Conservation (phyloP, 2,888 invertebrate species). For the Exephanes ischioxanthus region DNA sequence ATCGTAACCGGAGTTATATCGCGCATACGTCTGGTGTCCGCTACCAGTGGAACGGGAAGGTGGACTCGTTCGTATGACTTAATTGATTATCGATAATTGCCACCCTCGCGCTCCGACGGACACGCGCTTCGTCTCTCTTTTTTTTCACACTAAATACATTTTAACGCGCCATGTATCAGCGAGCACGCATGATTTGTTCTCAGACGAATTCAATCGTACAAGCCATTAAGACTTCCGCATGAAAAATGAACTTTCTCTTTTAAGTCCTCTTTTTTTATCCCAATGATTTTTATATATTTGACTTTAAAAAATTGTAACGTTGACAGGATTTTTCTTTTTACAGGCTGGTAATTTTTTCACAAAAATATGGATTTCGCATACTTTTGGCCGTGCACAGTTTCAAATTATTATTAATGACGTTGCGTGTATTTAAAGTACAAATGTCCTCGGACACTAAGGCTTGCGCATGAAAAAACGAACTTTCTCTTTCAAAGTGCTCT, state of each 20-base stretch:
- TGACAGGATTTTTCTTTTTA: too few species aligned
- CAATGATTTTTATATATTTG: too few species aligned
- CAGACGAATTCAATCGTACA: not conserved
- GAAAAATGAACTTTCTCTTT: not conserved
- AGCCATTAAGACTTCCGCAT: not conserved
- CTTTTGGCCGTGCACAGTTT: not conserved
- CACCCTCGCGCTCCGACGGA: slow-evolving; percentile 23
- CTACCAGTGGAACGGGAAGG: slow-evolving; percentile 25
- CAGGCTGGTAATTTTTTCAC: not conserved
- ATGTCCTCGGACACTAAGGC: not conserved
- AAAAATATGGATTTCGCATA: not conserved
- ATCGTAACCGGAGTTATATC: slow-evolving; percentile 13
- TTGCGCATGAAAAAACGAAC: too few species aligned
- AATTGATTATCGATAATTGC: slow-evolving; percentile 61
- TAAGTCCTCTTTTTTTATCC: too few species aligned
- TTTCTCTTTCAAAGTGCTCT: too few species aligned
- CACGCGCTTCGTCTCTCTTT: not conserved
- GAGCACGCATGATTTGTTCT: not conserved
- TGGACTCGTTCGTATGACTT: slow-evolving; percentile 11
- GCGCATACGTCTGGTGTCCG: slow-evolving; percentile 14
- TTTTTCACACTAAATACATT: slow-evolving; percentile 5
- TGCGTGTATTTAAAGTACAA: not conserved
- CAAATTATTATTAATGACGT: not conserved
- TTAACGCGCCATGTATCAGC: not conserved
- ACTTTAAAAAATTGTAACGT: too few species aligned